Evolutionary conservation across 2,113 vertebrate species (phyloP).

Genomic region (Leptodactylus fuscus): DNA sequence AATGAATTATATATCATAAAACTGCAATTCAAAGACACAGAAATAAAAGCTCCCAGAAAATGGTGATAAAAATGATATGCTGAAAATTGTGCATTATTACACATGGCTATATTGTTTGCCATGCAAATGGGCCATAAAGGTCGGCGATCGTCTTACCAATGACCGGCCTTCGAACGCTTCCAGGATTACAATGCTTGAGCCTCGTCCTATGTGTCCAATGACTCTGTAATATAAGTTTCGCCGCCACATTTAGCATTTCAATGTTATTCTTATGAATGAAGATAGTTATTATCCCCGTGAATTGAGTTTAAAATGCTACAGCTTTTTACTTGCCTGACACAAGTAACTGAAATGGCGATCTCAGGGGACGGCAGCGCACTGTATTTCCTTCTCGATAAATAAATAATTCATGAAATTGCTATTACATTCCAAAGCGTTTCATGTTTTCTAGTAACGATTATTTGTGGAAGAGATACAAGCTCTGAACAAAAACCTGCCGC

Average conservation of each 20-base stretch:
- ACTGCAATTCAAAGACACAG: no score
- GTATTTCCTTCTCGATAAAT: conserved; percentile 36
- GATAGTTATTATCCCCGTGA: conserved; percentile 14
- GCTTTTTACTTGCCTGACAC: conserved; percentile 20
- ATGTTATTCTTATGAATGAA: conserved; percentile 32
- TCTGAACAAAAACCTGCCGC: background rate
- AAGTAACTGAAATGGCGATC: conserved; percentile 33
- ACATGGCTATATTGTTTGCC: background rate
- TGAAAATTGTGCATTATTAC: conserved; percentile 7
- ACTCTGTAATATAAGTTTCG: background rate
- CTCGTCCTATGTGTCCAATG: background rate
- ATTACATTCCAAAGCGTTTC: conserved; percentile 24
- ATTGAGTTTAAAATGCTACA: background rate
- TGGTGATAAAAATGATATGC: background rate
- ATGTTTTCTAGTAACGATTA: conserved; percentile 41
- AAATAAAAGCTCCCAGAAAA: background rate
- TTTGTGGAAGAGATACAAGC: conserved; percentile 8
- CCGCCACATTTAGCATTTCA: background rate
- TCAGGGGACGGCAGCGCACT: conserved; percentile 7
- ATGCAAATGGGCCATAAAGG: conserved; percentile 17
- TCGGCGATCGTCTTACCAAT: background rate
- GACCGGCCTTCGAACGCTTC: background rate
- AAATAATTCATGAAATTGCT: conserved; percentile 37
- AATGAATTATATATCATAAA: background rate
- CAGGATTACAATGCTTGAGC: background rate